These are phyloP conservation scores for Tachycineta bicolor DNA, from an alignment of 2,113 vertebrate genomes.

Conservation along the genomic window DNA sequence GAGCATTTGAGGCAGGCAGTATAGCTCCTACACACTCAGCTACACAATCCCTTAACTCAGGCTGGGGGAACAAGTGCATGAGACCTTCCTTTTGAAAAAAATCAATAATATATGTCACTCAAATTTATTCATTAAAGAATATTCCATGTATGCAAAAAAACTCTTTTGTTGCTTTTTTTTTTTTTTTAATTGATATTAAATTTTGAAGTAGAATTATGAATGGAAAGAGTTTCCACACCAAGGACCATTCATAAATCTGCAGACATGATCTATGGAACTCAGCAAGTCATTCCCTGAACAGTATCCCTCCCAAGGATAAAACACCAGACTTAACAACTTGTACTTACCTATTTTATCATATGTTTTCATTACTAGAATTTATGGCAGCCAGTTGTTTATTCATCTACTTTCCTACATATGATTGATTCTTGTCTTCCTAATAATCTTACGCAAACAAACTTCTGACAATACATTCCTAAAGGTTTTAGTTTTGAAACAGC, in stretches of 20 bases:
- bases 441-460: neutral
- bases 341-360: neutral
- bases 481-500: neutral
- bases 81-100: neutral
- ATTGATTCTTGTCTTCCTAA: neutral
- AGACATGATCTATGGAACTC: neutral
- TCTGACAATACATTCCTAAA: neutral
- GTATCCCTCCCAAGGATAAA: neutral
- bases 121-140: neutral
- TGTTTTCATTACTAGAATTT: neutral
- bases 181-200: neutral
- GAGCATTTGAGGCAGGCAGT: neutral
- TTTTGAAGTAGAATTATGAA: neutral
- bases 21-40: neutral
- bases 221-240: neutral
- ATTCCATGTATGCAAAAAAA: neutral
- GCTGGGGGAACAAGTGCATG: neutral
- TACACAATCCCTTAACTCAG: neutral
- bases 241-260: neutral
- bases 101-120: neutral
- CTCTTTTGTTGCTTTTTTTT: neutral
- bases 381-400: neutral
- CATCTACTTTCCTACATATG: neutral
- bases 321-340: neutral
- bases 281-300: neutral